Conservation (phyloP, 2,113 vertebrate species). For the Callospermophilus lateralis region DNA sequence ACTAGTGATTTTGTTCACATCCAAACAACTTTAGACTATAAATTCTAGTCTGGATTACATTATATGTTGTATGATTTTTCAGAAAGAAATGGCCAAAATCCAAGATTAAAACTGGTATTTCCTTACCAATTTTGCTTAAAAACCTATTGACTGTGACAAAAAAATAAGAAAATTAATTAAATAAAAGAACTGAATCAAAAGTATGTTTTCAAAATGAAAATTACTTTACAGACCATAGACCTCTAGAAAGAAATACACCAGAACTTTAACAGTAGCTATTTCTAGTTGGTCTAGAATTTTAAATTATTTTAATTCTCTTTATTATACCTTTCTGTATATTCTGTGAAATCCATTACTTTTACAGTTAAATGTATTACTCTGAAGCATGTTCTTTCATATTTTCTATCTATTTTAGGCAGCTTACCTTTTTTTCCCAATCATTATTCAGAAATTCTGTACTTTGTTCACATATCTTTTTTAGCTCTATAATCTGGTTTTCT, state of each 20-base stretch:
- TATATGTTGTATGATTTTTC: background rate
- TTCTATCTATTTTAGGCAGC: background rate
- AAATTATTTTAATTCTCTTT: slow-evolving; percentile 16
- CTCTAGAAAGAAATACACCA: slow-evolving; percentile 27
- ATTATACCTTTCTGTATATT: background rate
- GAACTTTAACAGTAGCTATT: background rate
- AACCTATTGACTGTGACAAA: background rate
- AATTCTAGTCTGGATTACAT: background rate
- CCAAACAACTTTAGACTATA: slow-evolving; percentile 15
- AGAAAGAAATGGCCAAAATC: slow-evolving; percentile 38
- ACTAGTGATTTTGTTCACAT: background rate
- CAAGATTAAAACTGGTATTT: background rate
- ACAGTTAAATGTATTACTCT: background rate
- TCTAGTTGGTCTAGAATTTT: background rate
- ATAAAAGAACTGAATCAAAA: slow-evolving; percentile 36
- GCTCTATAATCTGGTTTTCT: slow-evolving; percentile 95
- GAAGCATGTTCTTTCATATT: background rate
- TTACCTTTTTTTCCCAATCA: slow-evolving; percentile 97
- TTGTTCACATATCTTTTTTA: slow-evolving; percentile 96
- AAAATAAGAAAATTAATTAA: slow-evolving; percentile 2
- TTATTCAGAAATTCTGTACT: slow-evolving; percentile 93
- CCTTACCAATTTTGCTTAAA: slow-evolving; percentile 10
- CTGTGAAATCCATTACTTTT: background rate
- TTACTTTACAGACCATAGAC: slow-evolving; percentile 5
- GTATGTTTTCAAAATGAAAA: slow-evolving; percentile 33